These are phyloP conservation scores for Exaiptasia diaphana DNA, from an alignment of 64 coral and sea anemone species.

Conservation along the genomic window DNA sequence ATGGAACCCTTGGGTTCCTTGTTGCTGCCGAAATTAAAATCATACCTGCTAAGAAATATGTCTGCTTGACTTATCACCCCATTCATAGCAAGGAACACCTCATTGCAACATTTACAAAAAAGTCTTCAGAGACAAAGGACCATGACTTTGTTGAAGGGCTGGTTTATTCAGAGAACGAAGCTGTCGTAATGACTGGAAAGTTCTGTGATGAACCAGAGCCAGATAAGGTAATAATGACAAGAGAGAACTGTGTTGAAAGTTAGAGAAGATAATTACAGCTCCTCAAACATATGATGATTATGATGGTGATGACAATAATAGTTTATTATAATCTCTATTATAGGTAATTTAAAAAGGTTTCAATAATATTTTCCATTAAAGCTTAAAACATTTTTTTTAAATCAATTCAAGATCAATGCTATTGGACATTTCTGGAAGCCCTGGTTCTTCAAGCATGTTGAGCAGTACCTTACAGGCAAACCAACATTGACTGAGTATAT, in stretches of 20 bases:
- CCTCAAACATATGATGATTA: too few relatives aligned
- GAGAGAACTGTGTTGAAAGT: neutral
- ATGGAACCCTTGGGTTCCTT: constrained; percentile 65
- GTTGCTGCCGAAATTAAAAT: constrained; percentile 63
- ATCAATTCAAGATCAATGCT: constrained; percentile 34
- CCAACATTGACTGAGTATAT: constrained; percentile 8
- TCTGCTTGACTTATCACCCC: constrained; percentile 35
- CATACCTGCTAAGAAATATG: constrained; percentile 44
- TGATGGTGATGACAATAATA: too few relatives aligned
- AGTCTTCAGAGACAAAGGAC: constrained; percentile 10
- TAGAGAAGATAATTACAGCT: neutral
- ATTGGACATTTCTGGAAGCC: constrained; percentile 71
- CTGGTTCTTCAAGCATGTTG: constrained; percentile 69
- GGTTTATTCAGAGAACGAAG: constrained; percentile 48
- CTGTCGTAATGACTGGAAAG: constrained; percentile 57
- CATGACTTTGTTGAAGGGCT: constrained; percentile 66
- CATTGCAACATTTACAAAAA: neutral
- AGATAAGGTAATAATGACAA: constrained; percentile 9
- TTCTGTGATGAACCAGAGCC: constrained; percentile 19
- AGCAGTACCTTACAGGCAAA: constrained; percentile 6
- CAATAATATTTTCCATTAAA: too few relatives aligned
- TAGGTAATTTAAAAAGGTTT: too few relatives aligned
- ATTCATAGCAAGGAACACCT: constrained; percentile 40
- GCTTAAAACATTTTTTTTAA: too few relatives aligned
- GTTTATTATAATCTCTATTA: too few relatives aligned